Base-by-base conservation (phyloP, 2,888 invertebrate genomes). In the Tubulanus polymorphus region DNA sequence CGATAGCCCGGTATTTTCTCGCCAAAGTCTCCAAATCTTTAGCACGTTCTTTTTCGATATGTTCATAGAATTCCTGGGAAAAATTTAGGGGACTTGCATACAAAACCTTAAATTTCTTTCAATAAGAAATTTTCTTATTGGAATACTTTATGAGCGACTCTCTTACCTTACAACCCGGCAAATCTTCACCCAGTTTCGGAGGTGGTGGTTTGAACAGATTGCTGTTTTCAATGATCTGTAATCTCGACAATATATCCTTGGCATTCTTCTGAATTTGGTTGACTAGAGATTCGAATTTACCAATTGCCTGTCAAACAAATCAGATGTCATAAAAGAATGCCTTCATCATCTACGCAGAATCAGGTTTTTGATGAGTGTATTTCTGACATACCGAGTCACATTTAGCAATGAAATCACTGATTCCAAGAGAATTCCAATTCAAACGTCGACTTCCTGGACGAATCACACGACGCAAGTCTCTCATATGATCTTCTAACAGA, bases 381-480 rank as follows among this genome's bases (percentile, higher is more conserved):
- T n/a, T n/a, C n/a, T n/a, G n/a, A 63, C 69, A 64, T 28, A 83
- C 81, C 55, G 76, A 73, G 50, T 82, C 79, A 63, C 88, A 86
- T 48, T 81, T 81, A 0, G 79, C 73, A 2, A 86, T 83, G 74
- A 88, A 94, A 58, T 90, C 89, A 18, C 81, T 81, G 45, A 93
- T 90, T 27, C 89, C 88, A 15, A 93, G 82, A 0, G 91, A 90
- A 60, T 87, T 88, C 93, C 94, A 94, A 46, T 88, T 89, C 54
- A 91, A 86, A 28, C 92, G 84, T 2, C 87, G 87, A 0, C 90
- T 81, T 0, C 93, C 93, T 2, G 91, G 90, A 68, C 90, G 85
- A 57, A 79, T 71, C 20, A 75, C 73, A 28, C 78, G 65, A 18
- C 74, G 64, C 46, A 79, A 55, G 18, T 77, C 74, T 53, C 64